Base-by-base conservation (phyloP, 1,140 invertebrate species). In the Drosophila ananassae region DNA sequence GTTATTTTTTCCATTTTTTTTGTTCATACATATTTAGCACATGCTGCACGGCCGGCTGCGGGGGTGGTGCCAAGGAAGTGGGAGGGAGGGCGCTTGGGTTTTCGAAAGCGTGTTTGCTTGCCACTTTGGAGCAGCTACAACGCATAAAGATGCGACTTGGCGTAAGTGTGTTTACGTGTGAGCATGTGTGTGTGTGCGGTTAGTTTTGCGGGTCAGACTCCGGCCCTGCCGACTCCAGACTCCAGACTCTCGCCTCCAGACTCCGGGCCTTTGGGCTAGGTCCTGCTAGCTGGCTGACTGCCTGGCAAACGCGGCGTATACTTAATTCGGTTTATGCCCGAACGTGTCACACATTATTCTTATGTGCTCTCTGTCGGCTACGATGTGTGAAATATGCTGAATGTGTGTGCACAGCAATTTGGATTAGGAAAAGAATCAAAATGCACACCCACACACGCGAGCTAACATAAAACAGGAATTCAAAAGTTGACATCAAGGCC, bases 301-400 rank as follows among this genome's bases (percentile, higher is more conserved):
- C 46, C 62, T 81, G 82, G 82, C 82, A 78, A 85, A 87, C 79
- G 82, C 84, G 82, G 82, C 83, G 82, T 87, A 87, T 89, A 87
- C 82, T 87, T 87, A 87, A 87, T 87, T 87, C 82, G 83, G 78
- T 87, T 87, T 87, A 87, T 87, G 82, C 83, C 74, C 71, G 82
- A 87, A 87, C 82, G 82, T 87, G 82, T 87, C 78, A 75, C 82
- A 89, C 82, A 87, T 87, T 89, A 87, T 87, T 87, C 82, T 87
- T 81, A 75, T 87, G 78, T 44, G 44, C 74, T 59, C 50, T 52
- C 58, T 24, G 57, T 41, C 37, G 60, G 63, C 63, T 50, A 87
- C 82, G 82, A 87, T 87, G 82, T 87, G 83, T 85, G 78, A 85
- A 85, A 85, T 85, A 85, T 85, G 82, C 71, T 82, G 51, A 61